Conservation (phyloP, 2,113 vertebrate species). For the Callionymus lyra region DNA sequence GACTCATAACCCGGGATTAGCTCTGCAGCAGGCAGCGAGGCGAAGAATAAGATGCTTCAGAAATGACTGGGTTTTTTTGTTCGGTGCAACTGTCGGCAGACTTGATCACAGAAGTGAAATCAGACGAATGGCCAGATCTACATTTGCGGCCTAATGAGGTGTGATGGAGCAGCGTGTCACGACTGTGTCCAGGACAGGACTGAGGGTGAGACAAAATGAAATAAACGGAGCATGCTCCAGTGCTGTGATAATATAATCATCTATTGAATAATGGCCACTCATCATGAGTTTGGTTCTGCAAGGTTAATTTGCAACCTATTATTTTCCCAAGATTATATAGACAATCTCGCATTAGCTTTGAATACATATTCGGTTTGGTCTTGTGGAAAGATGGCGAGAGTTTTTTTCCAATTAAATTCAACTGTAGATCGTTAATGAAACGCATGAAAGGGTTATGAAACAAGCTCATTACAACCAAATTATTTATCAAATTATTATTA, state of each 20-base stretch:
- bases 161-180: constrained; percentile 17
- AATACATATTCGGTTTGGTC: constrained; percentile 8
- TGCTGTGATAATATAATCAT: constrained; percentile 20
- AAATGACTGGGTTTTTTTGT: constrained; percentile 14
- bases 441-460: no score
- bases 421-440: no score
- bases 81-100: constrained; percentile 12
- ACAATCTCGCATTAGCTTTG: constrained; percentile 11
- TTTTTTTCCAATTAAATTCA: no score
- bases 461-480: no score
- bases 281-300: constrained; percentile 4
- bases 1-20: constrained; percentile 27
- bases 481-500: no score
- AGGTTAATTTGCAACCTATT: constrained; percentile 19
- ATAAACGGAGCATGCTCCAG: constrained; percentile 25
- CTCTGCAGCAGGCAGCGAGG: constrained; percentile 5
- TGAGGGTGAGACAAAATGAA: constrained; percentile 30
- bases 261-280: constrained; percentile 4
- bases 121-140: constrained; percentile 23
- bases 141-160: constrained; percentile 40
- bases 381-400: no score
- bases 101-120: constrained; percentile 9
- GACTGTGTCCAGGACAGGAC: constrained; percentile 14
- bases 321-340: constrained; percentile 10
- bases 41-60: neutral